Conservation (phyloP, 1,140 invertebrate genomes). For the Pemphigus obesinymphae region DNA sequence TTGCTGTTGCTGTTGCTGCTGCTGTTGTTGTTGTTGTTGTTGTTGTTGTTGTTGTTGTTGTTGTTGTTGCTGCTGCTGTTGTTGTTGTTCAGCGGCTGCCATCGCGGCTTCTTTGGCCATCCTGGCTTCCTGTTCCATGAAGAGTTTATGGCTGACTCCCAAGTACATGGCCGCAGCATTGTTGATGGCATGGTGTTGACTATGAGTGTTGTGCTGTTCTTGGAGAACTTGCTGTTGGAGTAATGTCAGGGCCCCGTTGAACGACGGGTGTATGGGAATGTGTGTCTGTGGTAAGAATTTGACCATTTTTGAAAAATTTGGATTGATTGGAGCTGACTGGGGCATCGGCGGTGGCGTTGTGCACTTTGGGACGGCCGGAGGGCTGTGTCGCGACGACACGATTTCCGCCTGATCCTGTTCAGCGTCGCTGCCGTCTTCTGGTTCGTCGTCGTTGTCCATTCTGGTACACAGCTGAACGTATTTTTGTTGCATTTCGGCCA, state of each 20-base stretch:
- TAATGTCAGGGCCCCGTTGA: constrained; percentile 47
- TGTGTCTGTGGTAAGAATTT: constrained; percentile 59
- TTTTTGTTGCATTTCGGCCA: constrained; percentile 85
- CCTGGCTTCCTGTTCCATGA: constrained; percentile 69
- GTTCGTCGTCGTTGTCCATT: constrained; percentile 64
- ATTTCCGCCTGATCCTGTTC: constrained; percentile 55
- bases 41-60: constrained; percentile 49
- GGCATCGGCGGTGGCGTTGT: constrained; percentile 51
- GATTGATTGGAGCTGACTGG: constrained; percentile 54
- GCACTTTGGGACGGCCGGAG: constrained; percentile 55
- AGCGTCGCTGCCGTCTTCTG: constrained; percentile 51
- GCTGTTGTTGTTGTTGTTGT: constrained; percentile 53
- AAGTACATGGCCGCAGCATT: constrained; percentile 71
- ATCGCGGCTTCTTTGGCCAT: constrained; percentile 62
- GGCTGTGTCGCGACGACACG: constrained; percentile 59
- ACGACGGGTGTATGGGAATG: constrained; percentile 46
- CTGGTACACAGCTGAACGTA: constrained; percentile 79
- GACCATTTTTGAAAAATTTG: constrained; percentile 66
- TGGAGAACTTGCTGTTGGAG: constrained; percentile 48
- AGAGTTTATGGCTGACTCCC: constrained; percentile 65
- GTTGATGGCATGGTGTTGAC: constrained; percentile 53
- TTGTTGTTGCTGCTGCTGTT: constrained; percentile 51
- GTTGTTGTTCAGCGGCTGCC: constrained; percentile 54
- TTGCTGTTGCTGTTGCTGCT: constrained; percentile 55
- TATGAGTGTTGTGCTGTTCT: constrained; percentile 44